phyloP scores from a whole-genome alignment of 2,888 invertebrate species.

The Latheticus oryzae region DNA sequence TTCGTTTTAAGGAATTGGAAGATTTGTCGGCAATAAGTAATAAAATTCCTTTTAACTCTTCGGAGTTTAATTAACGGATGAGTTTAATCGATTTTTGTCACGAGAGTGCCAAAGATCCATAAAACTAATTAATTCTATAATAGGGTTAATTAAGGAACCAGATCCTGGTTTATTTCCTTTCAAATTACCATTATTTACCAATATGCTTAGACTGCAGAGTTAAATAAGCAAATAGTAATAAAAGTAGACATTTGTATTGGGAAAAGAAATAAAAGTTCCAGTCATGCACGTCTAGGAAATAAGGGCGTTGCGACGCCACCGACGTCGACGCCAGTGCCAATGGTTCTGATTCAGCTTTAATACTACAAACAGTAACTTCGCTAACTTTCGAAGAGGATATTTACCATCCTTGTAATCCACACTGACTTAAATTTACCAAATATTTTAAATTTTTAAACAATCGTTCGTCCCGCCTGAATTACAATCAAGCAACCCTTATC shows the following conservation, averaged over 20 bases:
- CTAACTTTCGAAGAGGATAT: conserved; percentile 10
- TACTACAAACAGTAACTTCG: conserved; percentile 7
- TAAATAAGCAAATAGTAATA: conserved; percentile 22
- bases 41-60: conserved; percentile 21
- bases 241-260: conserved; percentile 36
- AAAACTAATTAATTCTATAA: conserved; percentile 34
- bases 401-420: too few species aligned
- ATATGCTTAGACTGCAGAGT: conserved; percentile 14
- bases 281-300: conserved; percentile 29
- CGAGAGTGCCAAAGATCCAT: conserved; percentile 26
- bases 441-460: conserved; percentile 4
- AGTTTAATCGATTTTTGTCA: conserved; percentile 31
- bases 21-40: conserved; percentile 26
- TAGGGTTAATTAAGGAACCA: conserved; percentile 31
- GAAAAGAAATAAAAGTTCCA: conserved; percentile 33
- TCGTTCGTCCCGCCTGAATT: background rate
- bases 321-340: conserved; percentile 36
- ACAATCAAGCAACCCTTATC: background rate
- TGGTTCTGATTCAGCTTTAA: conserved; percentile 27
- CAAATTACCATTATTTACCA: conserved; percentile 18
- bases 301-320: conserved; percentile 35
- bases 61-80: conserved; percentile 32
- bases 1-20: conserved; percentile 6
- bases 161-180: conserved; percentile 15
- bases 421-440: background rate